Evolutionary conservation across 2,888 invertebrate species (phyloP).

Genomic region (Drosophila birchii): DNA sequence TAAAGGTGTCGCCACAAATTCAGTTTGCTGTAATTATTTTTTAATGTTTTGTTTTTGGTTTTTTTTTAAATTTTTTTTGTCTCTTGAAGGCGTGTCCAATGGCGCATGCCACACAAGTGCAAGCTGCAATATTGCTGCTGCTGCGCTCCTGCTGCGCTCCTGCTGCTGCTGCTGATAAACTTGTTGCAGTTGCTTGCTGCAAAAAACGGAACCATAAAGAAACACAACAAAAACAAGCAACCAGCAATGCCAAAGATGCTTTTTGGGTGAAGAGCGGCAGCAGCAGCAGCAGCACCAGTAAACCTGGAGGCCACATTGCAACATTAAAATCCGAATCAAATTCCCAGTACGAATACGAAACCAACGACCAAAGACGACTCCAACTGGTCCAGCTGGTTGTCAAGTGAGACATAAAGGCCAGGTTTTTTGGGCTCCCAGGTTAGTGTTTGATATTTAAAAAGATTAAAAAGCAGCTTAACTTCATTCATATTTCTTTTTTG

Average conservation of each 20-base stretch:
- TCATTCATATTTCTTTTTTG: slow-evolving; percentile 5
- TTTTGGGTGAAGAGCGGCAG: slow-evolving; percentile 43
- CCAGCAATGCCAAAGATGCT: slow-evolving; percentile 42
- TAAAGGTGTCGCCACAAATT: slow-evolving; percentile 30
- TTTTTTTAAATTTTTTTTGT: neutral
- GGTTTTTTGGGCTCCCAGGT: slow-evolving; percentile 22
- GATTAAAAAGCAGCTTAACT: neutral
- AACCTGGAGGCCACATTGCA: slow-evolving; percentile 12
- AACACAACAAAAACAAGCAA: slow-evolving; percentile 11
- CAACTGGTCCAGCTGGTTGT: slow-evolving; percentile 55
- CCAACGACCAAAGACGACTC: slow-evolving; percentile 5
- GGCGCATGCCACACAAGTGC: slow-evolving; percentile 42
- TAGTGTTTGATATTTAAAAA: slow-evolving; percentile 11
- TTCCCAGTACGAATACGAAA: slow-evolving; percentile 8
- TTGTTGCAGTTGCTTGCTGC: slow-evolving; percentile 22
- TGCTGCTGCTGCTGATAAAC: slow-evolving; percentile 26
- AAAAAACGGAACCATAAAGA: slow-evolving; percentile 8
- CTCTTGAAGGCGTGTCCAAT: slow-evolving; percentile 18
- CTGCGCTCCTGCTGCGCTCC: slow-evolving; percentile 13
- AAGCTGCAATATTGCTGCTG: slow-evolving; percentile 18
- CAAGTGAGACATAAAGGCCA: slow-evolving; percentile 46
- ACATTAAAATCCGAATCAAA: slow-evolving; percentile 17
- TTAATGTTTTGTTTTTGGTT: neutral
- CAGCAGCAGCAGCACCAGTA: slow-evolving; percentile 1
- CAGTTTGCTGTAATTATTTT: slow-evolving; percentile 6